phyloP scores from a whole-genome alignment of 1,140 invertebrate species.

The Hyposmocoma kahamanoa region DNA sequence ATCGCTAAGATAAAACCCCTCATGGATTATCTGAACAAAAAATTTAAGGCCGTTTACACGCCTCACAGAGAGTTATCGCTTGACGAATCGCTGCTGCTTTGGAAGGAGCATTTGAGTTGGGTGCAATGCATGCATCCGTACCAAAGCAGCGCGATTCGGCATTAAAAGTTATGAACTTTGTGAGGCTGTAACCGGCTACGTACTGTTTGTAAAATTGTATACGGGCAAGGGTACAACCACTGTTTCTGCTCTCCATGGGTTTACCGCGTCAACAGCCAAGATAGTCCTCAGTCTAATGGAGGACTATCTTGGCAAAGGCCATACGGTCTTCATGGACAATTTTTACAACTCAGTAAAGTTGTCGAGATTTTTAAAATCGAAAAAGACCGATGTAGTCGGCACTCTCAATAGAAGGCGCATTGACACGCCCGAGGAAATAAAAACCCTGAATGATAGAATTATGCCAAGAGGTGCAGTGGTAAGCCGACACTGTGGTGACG shows the following conservation, averaged over 20 bases:
- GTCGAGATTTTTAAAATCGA: slow-evolving; percentile 8
- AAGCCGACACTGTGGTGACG: slow-evolving; percentile 6
- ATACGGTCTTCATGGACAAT: slow-evolving; percentile 2
- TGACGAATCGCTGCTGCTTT: slow-evolving; percentile 25
- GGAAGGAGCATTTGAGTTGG: slow-evolving; percentile 23
- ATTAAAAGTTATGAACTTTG: slow-evolving; percentile 27
- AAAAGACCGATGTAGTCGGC: slow-evolving; percentile 15
- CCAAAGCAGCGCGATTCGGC: slow-evolving; percentile 25
- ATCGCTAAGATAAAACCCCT: slow-evolving; percentile 21
- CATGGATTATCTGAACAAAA: slow-evolving; percentile 24
- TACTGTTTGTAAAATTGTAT: slow-evolving; percentile 5
- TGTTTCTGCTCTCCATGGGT: slow-evolving; percentile 3
- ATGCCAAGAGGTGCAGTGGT: slow-evolving; percentile 2
- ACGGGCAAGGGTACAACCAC: neutral
- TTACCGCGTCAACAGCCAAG: neutral
- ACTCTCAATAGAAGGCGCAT: slow-evolving; percentile 3
- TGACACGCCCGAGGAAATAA: neutral
- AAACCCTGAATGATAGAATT: neutral
- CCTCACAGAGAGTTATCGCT: slow-evolving; percentile 13
- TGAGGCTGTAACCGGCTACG: slow-evolving; percentile 18
- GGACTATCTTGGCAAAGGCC: slow-evolving; percentile 1
- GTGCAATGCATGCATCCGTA: slow-evolving; percentile 19
- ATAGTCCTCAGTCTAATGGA: slow-evolving; percentile 3
- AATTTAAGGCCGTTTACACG: slow-evolving; percentile 18
- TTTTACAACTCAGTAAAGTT: neutral